Conservation (phyloP, 2,797 vertebrate species). For the Chaetophractus vellerosus region DNA sequence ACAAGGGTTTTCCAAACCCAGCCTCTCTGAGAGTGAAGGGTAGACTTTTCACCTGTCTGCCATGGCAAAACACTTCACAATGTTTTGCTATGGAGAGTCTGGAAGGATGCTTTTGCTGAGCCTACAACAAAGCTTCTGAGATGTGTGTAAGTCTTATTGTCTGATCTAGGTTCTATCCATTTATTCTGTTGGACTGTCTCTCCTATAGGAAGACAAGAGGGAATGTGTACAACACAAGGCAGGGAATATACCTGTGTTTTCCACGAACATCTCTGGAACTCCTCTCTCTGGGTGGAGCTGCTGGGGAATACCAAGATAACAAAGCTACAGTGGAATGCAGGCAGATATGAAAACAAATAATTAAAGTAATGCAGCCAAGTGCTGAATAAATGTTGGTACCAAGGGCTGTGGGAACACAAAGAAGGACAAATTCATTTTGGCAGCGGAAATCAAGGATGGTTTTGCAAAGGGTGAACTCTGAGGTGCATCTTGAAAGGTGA, state of each 20-base stretch:
- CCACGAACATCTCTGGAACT: neutral
- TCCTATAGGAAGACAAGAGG: neutral
- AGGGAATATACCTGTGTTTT: neutral
- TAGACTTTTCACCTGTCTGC: constrained; percentile 79
- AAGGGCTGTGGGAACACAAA: neutral
- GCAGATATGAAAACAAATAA: constrained; percentile 68
- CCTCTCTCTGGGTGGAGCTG: neutral
- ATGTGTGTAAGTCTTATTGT: neutral
- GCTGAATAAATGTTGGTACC: constrained; percentile 65
- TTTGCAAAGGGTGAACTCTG: neutral
- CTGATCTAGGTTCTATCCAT: neutral
- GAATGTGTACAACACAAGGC: neutral
- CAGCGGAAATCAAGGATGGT: neutral
- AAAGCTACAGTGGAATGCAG: neutral
- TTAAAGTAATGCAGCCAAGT: constrained; percentile 53
- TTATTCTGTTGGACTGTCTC: neutral
- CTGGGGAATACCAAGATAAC: constrained; percentile 53
- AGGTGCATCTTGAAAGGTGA: neutral
- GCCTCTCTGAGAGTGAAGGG: constrained; percentile 52
- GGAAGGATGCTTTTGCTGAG: neutral
- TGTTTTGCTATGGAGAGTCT: neutral
- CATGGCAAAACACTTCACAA: neutral
- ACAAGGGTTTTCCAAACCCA: constrained; percentile 85
- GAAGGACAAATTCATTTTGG: constrained; percentile 27
- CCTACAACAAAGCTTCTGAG: constrained; percentile 9